Evolutionary conservation across 2,113 vertebrate genomes (phyloP), one percentile per base, ranked within the genome.

Genomic region (Saccopteryx leptura): DNA sequence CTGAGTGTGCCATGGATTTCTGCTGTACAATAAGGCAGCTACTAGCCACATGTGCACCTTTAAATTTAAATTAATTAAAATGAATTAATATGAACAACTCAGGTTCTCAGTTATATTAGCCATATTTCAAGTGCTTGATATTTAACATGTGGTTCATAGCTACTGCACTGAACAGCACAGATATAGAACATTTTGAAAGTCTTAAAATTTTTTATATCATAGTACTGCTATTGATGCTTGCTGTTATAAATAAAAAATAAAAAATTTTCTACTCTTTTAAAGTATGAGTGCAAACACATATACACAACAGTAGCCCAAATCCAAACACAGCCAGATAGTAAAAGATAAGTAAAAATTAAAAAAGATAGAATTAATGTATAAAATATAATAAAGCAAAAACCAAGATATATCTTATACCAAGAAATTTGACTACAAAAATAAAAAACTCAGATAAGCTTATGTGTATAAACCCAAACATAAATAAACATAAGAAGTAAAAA

Each of bases 331-430:
- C 61, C 52, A 83, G 50, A 52, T 0, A 89, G n/a, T n/a, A 63
- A 82, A 82, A 88, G n/a, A 68, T 52, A 76, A 89, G 68, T n/a
- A 31, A 56, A 88, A 88, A 46, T 46, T 46, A 2, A 50, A 28
- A 72, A 82, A 56, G 39, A 12, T 21, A 90, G 33, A 90, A 85
- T 71, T 74, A 74, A 63, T n/a, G n/a, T 90, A 72, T 88, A 74
- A 78, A 54, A 46, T 85, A 61, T 84, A 31, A 52, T 48, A 74
- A 85, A 52, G 4, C 39, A 85, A 90, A 26, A 79, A 71, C 23
- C 61, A 79, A 94, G 7, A 56, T 58, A 48, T 39, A 54, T 69
- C 18, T 61, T 18, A 46, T 31, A 69, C 24, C 11, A 63, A 90
- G 18, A 94, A 54, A 79, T 48, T 7, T 71, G 18, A 79, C 63